Conservation (phyloP, 2,888 invertebrate species). For the Sinopyrophorus schimmeli region DNA sequence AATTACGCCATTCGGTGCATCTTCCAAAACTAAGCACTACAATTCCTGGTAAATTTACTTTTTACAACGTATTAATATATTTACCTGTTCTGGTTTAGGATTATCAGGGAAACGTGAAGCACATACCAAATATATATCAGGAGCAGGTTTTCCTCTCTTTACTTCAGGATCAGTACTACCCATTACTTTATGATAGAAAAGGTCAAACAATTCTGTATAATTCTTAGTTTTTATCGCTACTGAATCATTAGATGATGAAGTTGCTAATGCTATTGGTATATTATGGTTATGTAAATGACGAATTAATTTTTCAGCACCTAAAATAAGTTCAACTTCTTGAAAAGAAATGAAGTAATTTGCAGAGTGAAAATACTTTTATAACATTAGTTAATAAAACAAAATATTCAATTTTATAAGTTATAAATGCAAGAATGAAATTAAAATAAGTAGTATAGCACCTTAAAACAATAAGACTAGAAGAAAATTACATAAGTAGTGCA, state of each 20-base stretch:
- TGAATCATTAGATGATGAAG: slow-evolving; percentile 64
- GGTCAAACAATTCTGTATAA: slow-evolving; percentile 57
- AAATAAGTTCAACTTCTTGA: slow-evolving; percentile 24
- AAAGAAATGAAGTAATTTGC: no score
- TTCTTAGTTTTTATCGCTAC: slow-evolving; percentile 61
- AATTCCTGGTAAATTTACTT: slow-evolving; percentile 17
- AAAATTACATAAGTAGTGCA: no score
- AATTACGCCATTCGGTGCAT: slow-evolving; percentile 67
- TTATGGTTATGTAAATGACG: slow-evolving; percentile 63
- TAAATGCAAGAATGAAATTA: no score
- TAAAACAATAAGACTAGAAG: no score
- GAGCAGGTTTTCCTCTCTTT: slow-evolving; percentile 70
- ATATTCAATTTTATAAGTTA: no score
- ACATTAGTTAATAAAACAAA: no score
- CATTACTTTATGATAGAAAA: slow-evolving; percentile 64
- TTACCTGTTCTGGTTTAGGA: slow-evolving; percentile 53
- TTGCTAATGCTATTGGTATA: slow-evolving; percentile 71
- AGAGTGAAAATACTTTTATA: no score
- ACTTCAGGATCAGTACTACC: slow-evolving; percentile 70
- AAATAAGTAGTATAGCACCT: no score
- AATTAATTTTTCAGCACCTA: slow-evolving; percentile 64
- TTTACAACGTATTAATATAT: neutral
- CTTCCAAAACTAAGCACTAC: slow-evolving; percentile 67
- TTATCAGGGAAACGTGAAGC: slow-evolving; percentile 62
- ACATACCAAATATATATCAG: slow-evolving; percentile 69